Percentiles rank a stretch among this genome's conserved stretches.
These are phyloP conservation scores for Harpagoxenus sublaevis DNA, from an alignment of 2,888 invertebrate genomes.

Conservation along the genomic window DNA sequence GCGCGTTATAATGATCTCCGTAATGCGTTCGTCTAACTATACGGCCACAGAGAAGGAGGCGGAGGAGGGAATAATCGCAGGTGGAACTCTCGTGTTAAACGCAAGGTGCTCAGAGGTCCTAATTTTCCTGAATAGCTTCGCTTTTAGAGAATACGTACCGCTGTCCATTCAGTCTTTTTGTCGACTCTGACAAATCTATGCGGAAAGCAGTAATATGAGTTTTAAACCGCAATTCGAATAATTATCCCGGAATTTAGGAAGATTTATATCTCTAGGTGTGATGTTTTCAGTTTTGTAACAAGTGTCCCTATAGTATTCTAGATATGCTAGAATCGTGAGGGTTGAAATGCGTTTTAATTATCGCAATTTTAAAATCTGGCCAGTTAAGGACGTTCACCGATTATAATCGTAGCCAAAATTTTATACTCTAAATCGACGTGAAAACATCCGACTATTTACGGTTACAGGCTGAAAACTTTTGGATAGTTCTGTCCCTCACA, in stretches of 20 bases:
- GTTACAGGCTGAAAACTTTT: no score
- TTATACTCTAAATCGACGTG: no score
- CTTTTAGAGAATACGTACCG: neutral
- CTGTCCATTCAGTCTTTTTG: neutral
- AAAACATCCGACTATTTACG: no score
- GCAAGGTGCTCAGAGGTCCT: slow-evolving; percentile 39
- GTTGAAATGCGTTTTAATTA: neutral
- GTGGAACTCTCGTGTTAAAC: slow-evolving; percentile 53
- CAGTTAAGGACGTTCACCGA: neutral
- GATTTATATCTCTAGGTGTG: neutral
- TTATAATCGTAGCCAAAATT: no score
- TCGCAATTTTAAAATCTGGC: slow-evolving; percentile 8
- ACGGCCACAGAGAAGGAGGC: neutral
- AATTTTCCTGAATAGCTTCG: slow-evolving; percentile 17
- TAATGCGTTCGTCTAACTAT: slow-evolving; percentile 60
- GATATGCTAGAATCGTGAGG: neutral
- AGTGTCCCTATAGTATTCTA: neutral
- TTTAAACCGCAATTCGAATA: neutral
- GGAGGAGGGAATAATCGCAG: slow-evolving; percentile 51
- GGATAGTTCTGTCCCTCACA: no score
- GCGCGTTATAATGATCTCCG: slow-evolving; percentile 64
- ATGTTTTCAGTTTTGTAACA: neutral
- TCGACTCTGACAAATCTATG: slow-evolving; percentile 16
- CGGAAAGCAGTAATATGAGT: neutral
- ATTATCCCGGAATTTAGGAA: neutral